phyloP scores from a whole-genome alignment of 2,888 invertebrate genomes.

The Meghimatium bilineatum region DNA sequence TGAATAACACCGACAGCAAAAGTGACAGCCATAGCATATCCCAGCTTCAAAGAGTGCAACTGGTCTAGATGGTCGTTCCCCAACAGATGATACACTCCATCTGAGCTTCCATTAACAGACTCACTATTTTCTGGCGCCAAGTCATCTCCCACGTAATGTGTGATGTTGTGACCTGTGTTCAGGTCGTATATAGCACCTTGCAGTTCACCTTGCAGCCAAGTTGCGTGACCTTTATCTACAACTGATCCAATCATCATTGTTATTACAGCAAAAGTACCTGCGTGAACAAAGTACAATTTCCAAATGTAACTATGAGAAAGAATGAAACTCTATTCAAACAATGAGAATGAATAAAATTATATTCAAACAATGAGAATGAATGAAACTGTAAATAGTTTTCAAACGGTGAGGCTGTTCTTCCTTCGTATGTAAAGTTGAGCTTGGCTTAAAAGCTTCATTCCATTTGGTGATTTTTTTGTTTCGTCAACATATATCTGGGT shows the following conservation, averaged over 20 bases:
- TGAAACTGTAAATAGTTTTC: too few species aligned
- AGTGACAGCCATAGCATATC: slow-evolving; percentile 85
- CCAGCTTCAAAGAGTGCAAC: slow-evolving; percentile 56
- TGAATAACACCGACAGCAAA: slow-evolving; percentile 81
- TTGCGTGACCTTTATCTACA: slow-evolving; percentile 77
- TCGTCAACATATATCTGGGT: too few species aligned
- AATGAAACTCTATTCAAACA: too few species aligned
- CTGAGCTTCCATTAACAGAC: not conserved
- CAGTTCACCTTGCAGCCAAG: slow-evolving; percentile 50
- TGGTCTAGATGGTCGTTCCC: slow-evolving; percentile 16
- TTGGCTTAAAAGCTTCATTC: too few species aligned
- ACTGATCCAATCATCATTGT: slow-evolving; percentile 93
- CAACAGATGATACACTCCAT: not conserved
- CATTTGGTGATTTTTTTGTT: too few species aligned
- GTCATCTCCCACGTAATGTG: slow-evolving; percentile 5
- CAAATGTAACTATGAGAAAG: too few species aligned
- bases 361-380: too few species aligned
- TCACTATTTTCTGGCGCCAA: not conserved
- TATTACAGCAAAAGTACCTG: slow-evolving; percentile 84
- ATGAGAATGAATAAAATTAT: too few species aligned
- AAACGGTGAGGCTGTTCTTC: too few species aligned
- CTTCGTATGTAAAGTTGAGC: too few species aligned
- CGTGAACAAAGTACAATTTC: not conserved
- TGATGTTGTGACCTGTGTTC: slow-evolving; percentile 36
- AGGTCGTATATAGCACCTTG: slow-evolving; percentile 38